A percentile compares a stretch with the other conserved stretches of the same genome.
These are phyloP conservation scores for Montipora capitata DNA, from an alignment of 92 coral and sea anemone genomes.

Conservation along the genomic window DNA sequence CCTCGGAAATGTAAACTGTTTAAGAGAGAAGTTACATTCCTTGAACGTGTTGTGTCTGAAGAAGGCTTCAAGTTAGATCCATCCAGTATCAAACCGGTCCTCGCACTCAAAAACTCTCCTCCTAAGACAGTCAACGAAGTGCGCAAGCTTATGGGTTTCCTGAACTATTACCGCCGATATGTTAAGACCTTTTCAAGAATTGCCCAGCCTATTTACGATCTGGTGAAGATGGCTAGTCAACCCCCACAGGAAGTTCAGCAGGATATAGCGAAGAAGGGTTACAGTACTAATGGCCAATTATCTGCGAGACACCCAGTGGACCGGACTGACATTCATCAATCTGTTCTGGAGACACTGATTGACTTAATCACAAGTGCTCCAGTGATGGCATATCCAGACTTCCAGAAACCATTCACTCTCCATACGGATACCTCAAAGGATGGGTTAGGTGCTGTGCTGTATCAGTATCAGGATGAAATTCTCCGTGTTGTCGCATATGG, in stretches of 20 bases:
- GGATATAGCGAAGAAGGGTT: conserved; percentile 15
- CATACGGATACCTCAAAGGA: conserved; percentile 30
- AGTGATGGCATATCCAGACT: conserved; percentile 71
- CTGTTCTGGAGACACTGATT: conserved; percentile 56
- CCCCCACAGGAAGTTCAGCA: neutral
- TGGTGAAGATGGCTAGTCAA: conserved; percentile 37
- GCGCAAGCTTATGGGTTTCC: conserved; percentile 72
- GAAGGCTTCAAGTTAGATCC: conserved; percentile 67
- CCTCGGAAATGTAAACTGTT: conserved; percentile 68
- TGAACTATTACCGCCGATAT: conserved; percentile 73
- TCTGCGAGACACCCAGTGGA: conserved; percentile 65
- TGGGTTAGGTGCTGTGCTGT: conserved; percentile 13
- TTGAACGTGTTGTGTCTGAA: conserved; percentile 72
- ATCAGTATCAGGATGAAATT: conserved; percentile 5
- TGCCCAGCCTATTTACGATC: conserved; percentile 62
- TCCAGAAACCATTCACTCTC: conserved; percentile 32
- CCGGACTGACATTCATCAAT: conserved; percentile 71
- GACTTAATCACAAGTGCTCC: conserved; percentile 45
- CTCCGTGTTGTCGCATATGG: conserved; percentile 33
- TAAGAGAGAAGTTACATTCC: conserved; percentile 61
- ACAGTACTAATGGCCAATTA: conserved; percentile 32
- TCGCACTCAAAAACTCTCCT: conserved; percentile 50
- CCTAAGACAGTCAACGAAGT: conserved; percentile 77
- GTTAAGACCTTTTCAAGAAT: conserved; percentile 58
- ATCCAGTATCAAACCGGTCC: conserved; percentile 62